These are phyloP conservation scores for Lamellibrachia satsuma DNA, from an alignment of 2,888 invertebrate genomes.

Conservation along the genomic window DNA sequence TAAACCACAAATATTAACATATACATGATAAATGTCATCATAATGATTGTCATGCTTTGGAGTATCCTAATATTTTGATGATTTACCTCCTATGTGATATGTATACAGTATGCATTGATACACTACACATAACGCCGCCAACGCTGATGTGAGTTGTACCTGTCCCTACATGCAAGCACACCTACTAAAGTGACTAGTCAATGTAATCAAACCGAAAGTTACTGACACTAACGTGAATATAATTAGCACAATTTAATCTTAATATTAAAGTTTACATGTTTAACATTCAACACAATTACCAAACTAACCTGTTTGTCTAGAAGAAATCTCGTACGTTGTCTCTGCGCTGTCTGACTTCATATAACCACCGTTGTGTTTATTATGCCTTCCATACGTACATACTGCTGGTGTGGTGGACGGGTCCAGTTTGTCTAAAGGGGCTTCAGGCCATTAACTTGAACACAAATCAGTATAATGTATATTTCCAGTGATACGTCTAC, in stretches of 20 bases:
- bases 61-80: too few relatives aligned
- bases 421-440: not conserved
- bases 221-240: not conserved
- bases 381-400: not conserved
- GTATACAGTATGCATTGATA: too few relatives aligned
- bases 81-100: too few relatives aligned
- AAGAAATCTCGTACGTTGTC: not conserved
- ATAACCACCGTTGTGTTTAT: not conserved
- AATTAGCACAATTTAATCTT: not conserved
- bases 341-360: not conserved
- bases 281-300: not conserved
- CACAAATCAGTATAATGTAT: not conserved
- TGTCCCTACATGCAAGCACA: too few relatives aligned
- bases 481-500: not conserved
- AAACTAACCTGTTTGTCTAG: slow-evolving; percentile 1
- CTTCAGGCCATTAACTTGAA: not conserved
- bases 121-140: too few relatives aligned
- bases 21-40: not conserved
- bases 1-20: not conserved
- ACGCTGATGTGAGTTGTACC: too few relatives aligned
- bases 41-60: not conserved
- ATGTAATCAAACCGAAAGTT: not conserved
- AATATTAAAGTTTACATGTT: not conserved
- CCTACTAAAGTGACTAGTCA: not conserved
- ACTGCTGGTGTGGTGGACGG: not conserved